Evolutionary conservation across 1,140 invertebrate genomes (phyloP), one percentile per base, ranked within the genome.

Genomic region (Polypedilum vanderplanki): DNA sequence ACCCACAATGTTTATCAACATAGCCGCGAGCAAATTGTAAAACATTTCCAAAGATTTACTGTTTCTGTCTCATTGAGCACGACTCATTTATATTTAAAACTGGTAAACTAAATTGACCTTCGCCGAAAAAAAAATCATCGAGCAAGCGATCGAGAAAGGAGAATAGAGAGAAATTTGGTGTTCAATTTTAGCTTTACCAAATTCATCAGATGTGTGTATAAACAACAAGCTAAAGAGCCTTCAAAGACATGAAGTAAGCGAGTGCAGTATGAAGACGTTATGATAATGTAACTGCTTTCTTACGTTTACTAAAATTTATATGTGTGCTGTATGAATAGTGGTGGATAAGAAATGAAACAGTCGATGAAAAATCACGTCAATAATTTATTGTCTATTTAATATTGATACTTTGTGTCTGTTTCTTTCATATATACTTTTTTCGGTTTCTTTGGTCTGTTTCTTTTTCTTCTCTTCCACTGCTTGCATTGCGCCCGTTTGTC

Each of bases 311-410:
- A n/a, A n/a, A n/a, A n/a, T n/a, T n/a, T n/a, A n/a, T n/a, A 3
- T 57, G 46, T 12, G 46, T 57, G 46, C 46, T n/a, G 7, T 57
- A 57, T 57, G 46, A n/a, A 46, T 5, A 3, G 46, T n/a, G n/a
- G n/a, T 57, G 46, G 12, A 57, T 70, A 22, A 70, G 65, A n/a
- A 70, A 70, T 57, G 20, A 70, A 22, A 22, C 65, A 70, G 65
- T 70, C 65, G 65, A 70, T 70, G 20, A 70, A 70, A 70, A 70
- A 22, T 70, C 65, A 20, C 65, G 18, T 70, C 20, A 70, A 70
- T 70, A 70, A 70, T 70, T 70, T 70, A 70, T 70, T 70, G 65
- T 70, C 20, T 70, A 70, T 70, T 70, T 20, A 70, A 70, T 70
- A 70, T n/a, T 70, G 65, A 70, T 70, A 70, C 65, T 70, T 70